A percentile compares a stretch with the other conserved stretches of the same genome.
Evolutionary conservation across 2,113 vertebrate genomes (phyloP).

Genomic region (Istiophorus platypterus): DNA sequence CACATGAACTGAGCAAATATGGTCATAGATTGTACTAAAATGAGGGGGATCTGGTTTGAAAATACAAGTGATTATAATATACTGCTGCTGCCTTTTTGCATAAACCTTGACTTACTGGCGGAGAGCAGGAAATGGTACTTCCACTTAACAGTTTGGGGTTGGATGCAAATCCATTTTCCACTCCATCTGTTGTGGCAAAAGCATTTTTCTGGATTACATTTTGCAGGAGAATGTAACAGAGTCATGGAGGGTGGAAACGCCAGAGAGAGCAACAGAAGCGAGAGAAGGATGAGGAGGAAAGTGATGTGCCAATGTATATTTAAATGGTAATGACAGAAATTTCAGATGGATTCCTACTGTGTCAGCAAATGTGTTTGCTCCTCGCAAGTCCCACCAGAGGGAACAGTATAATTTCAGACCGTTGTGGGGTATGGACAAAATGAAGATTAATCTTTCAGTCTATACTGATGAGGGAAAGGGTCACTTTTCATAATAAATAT

Average conservation of each 20-base stretch:
- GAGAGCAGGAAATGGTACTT: conserved; percentile 43
- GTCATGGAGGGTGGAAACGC: conserved; percentile 31
- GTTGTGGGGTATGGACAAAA: conserved; percentile 18
- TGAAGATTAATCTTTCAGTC: conserved; percentile 57
- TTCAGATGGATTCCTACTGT: conserved; percentile 54
- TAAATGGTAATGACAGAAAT: conserved; percentile 63
- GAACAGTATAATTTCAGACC: conserved; percentile 45
- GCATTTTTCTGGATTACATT: conserved; percentile 67
- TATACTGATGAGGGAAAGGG: conserved; percentile 18
- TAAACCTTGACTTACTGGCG: conserved; percentile 39
- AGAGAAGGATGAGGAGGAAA: conserved; percentile 15
- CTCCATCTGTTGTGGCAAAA: conserved; percentile 74
- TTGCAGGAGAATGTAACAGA: conserved; percentile 43
- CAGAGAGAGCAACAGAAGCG: conserved; percentile 22
- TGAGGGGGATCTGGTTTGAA: conserved; percentile 6
- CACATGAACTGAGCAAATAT: conserved; percentile 31
- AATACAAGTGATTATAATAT: conserved; percentile 41
- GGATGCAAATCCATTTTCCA: conserved; percentile 74
- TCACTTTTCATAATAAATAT: conserved; percentile 55
- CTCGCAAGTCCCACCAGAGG: conserved; percentile 11
- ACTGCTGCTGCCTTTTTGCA: not conserved
- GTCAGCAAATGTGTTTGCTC: conserved; percentile 61
- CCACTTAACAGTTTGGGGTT: conserved; percentile 56
- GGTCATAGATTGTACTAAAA: conserved; percentile 27
- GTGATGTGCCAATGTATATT: conserved; percentile 61